Evolutionary conservation across 2,113 vertebrate genomes (phyloP).

Genomic region (Elaphurus davidianus): DNA sequence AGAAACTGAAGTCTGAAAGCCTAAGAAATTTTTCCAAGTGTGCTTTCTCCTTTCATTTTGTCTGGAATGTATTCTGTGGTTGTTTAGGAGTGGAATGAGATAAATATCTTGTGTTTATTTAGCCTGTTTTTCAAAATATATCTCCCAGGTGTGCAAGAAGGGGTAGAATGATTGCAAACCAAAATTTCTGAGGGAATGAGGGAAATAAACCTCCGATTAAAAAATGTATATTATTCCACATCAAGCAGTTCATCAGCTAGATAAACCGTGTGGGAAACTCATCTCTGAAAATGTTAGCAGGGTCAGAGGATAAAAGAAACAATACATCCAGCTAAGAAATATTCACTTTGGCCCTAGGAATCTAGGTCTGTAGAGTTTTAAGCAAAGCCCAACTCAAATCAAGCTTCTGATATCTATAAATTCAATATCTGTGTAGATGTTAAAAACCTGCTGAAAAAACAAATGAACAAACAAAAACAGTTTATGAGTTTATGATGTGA

Average conservation of each 20-base stretch:
- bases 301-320: neutral
- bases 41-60: neutral
- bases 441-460: neutral
- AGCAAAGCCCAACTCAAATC: neutral
- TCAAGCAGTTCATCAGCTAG: neutral
- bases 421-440: neutral
- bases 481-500: neutral
- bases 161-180: neutral
- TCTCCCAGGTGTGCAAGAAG: neutral
- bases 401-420: neutral
- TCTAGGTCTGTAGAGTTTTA: neutral
- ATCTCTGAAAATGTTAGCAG: neutral
- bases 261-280: neutral
- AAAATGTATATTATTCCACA: neutral
- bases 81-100: neutral
- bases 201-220: neutral
- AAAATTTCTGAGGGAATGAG: neutral
- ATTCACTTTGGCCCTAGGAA: neutral
- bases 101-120: neutral
- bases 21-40: neutral
- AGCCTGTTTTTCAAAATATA: neutral
- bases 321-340: neutral
- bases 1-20: neutral
- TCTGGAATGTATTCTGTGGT: neutral
- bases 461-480: too few relatives aligned